Evolutionary conservation across 2,113 vertebrate species (phyloP), one percentile per base, ranked within the genome.

Genomic region (Takifugu flavidus): DNA sequence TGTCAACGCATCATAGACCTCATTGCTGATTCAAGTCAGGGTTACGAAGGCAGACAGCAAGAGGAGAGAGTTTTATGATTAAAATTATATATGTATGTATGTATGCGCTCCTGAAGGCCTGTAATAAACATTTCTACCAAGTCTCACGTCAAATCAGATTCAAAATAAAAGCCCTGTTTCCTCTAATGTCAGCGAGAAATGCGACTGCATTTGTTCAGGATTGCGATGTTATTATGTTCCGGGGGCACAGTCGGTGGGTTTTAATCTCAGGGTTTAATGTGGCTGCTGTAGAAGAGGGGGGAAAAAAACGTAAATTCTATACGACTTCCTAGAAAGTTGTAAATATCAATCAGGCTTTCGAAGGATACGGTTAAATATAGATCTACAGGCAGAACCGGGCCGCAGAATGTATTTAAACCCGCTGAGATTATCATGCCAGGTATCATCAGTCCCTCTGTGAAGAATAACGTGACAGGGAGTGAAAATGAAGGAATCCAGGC

Each of bases 131-230:
- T 26, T 67, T 78, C 20, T 56, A 52, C 6, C 4, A 25, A 54
- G 26, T 39, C 51, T 67, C 20, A 64, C 31, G 53, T 10, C 65
- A 12, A 57, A 6, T 34, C 5, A 26, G 50, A 43, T 25, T 76
- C 31, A 13, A 52, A 77, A 59, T 67, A 65, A 79, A 78, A 49
- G 45, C 60, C 25, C 2, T 26, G 34, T 58, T 72, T 60, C 42
- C 56, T 61, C 56, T 49, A 51, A 72, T n/a, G 2, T 66, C 58
- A 72, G 70, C 29, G 56, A 60, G 25, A 73, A 71, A 62, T 25
- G 31, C 2, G 53, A 56, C 49, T 43, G 6, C 13, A 45, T 59
- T 55, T 42, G n/a, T 59, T 51, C 56, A 27, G 13, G 25, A 43
- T 69, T 1, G 29, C 43, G 44, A 47, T 59, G n/a, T 53, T 29